Evolutionary conservation across 2,888 invertebrate genomes (phyloP).

Genomic region (Meiosimyza platycephala): DNA sequence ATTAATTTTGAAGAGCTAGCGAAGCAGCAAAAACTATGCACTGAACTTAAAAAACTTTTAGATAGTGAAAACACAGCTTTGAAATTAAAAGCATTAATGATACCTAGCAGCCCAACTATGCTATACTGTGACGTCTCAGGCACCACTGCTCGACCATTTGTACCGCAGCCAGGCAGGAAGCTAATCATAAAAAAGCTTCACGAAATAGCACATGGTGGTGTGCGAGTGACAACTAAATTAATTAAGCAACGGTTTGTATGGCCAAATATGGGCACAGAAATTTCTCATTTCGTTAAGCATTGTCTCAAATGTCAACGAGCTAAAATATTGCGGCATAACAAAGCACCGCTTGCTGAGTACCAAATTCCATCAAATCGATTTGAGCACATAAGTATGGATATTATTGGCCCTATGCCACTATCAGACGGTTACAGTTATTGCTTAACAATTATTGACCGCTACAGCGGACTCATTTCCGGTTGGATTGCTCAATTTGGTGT

Average conservation of each 20-base stretch:
- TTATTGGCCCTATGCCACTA: constrained; percentile 51
- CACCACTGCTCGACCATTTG: constrained; percentile 8
- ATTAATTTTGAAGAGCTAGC: constrained; percentile 16
- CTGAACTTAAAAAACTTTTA: background rate
- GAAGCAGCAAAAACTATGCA: background rate
- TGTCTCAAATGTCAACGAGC: constrained; percentile 30
- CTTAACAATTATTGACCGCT: constrained; percentile 13
- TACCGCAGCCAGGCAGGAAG: background rate
- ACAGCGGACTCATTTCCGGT: background rate
- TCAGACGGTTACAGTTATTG: constrained; percentile 9
- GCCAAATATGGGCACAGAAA: constrained; percentile 24
- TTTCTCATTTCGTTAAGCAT: constrained; percentile 1
- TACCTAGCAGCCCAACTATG: background rate
- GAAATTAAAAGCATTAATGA: background rate
- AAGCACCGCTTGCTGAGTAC: constrained; percentile 11
- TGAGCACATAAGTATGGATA: constrained; percentile 64
- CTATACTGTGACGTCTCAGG: constrained; percentile 4
- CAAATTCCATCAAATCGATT: constrained; percentile 43
- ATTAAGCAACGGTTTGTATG: constrained; percentile 18
- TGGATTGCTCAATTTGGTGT: constrained; percentile 14
- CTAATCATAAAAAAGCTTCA: background rate
- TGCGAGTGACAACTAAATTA: constrained; percentile 9
- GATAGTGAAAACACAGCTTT: background rate
- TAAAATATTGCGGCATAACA: constrained; percentile 30
- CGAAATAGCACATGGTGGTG: too few species aligned